phyloP scores from a whole-genome alignment of 1,140 invertebrate genomes.

The Drosophila gunungcola region DNA sequence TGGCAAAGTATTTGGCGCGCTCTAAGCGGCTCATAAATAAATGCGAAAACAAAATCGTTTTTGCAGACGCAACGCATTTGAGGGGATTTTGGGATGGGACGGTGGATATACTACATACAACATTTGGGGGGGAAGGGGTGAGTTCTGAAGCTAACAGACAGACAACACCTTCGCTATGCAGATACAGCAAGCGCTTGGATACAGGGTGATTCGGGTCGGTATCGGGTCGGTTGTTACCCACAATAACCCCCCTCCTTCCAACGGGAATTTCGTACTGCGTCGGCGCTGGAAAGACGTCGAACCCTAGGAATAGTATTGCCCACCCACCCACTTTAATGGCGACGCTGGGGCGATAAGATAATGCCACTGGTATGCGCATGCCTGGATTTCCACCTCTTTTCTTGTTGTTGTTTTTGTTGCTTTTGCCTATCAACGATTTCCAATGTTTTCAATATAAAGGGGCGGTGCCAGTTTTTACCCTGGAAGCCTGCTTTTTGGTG shows the following conservation, averaged over 20 bases:
- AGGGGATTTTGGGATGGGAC: slow-evolving; percentile 3
- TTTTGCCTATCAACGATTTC: slow-evolving; percentile 72
- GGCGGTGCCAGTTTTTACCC: slow-evolving; percentile 66
- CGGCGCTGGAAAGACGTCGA: slow-evolving; percentile 67
- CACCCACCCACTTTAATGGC: slow-evolving; percentile 61
- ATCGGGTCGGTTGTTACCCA: slow-evolving; percentile 2
- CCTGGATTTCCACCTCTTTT: not conserved
- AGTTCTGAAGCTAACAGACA: slow-evolving; percentile 36
- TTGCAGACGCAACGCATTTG: slow-evolving; percentile 48
- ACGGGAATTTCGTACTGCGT: slow-evolving; percentile 35
- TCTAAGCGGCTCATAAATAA: slow-evolving; percentile 81
- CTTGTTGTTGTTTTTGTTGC: slow-evolving; percentile 28
- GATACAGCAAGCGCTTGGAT: slow-evolving; percentile 38
- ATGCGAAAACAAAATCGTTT: slow-evolving; percentile 79
- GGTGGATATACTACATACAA: not conserved
- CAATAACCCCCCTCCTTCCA: not conserved
- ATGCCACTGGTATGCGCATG: slow-evolving; percentile 60
- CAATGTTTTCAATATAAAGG: slow-evolving; percentile 82
- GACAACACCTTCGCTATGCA: slow-evolving; percentile 52
- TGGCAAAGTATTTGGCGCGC: slow-evolving; percentile 68
- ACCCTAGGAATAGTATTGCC: slow-evolving; percentile 58
- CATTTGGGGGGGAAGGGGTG: not conserved
- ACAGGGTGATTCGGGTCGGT: slow-evolving; percentile 55
- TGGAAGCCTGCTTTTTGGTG: slow-evolving; percentile 60
- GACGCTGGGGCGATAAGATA: slow-evolving; percentile 74